Evolutionary conservation across 2,888 invertebrate genomes (phyloP), one percentile per base, ranked within the genome.

Genomic region (Mesorhabditis sp.): DNA sequence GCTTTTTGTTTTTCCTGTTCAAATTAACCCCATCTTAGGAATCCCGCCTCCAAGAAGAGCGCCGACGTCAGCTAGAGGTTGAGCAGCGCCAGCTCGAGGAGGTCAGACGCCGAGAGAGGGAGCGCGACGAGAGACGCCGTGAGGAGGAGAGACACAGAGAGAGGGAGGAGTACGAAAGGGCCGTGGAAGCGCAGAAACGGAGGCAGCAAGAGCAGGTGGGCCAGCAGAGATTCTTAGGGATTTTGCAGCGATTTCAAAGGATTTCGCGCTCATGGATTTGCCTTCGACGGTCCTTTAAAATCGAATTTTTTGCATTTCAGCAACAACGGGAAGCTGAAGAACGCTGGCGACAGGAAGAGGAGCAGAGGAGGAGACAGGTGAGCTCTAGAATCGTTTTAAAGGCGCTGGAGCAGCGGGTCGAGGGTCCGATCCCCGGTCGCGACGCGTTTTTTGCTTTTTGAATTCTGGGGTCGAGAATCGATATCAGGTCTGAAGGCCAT

Each of bases 111-210:
- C 72, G 76, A 41, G 73, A 70, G 74, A 72, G 75, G 65, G 78
- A 76, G 63, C 74, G 76, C 72, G 72, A 73, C 50, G 79, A 78
- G 67, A 68, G 78, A 71, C 78, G 75, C 67, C 77, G 76, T 67
- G 70, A 74, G 64, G 76, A 77, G 62, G 62, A 74, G 67, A 73
- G 76, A 67, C 71, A 73, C 58, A 68, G 72, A 70, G 70, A 72
- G 68, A 69, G 72, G 67, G 75, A 76, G 71, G 72, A 75, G 65
- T 50, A 50, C 58, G 58, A 50, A n/a, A 50, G 58, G n/a, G 58
- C 58, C 10, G n/a, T 50, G 10, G 58, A 50, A n/a, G n/a, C 58
- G n/a, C 75, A 79, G 65, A 70, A 70, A 70, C 70, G 75, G 72
- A 67, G 72, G 72, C 70, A 74, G 69, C 76, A 77, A 71, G 71